These are phyloP conservation scores for Alethe diademata DNA, from an alignment of 2,113 vertebrate species.

Conservation along the genomic window DNA sequence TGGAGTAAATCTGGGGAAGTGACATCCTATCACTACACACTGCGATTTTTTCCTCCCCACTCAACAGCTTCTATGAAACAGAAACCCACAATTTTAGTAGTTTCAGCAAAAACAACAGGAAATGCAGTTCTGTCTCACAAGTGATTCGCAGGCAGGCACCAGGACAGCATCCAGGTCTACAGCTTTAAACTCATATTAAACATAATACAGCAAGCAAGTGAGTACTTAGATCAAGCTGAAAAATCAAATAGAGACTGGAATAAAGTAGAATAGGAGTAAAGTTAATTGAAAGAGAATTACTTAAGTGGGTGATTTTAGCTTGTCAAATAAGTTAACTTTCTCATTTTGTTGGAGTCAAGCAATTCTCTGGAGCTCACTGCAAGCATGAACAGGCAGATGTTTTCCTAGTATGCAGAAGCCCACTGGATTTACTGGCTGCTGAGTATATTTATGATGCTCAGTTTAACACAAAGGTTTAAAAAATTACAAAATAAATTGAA, in stretches of 20 bases:
- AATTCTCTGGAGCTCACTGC: not conserved
- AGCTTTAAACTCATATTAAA: not conserved
- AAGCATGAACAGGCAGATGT: not conserved
- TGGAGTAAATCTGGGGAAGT: not conserved
- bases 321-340: not conserved
- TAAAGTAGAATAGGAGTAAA: not conserved
- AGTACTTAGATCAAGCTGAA: not conserved
- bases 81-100: not conserved
- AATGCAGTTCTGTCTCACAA: not conserved
- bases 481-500: not conserved
- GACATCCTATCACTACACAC: not conserved
- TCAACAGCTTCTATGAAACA: not conserved
- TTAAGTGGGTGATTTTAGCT: not conserved
- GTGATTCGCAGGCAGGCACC: not conserved
- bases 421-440: constrained; percentile 15
- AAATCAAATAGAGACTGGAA: not conserved
- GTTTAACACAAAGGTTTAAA: not conserved
- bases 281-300: not conserved
- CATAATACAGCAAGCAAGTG: not conserved
- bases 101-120: not conserved
- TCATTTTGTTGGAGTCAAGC: not conserved
- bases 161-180: not conserved
- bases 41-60: rapidly evolving
- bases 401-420: not conserved
- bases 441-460: not conserved